Base-by-base conservation (phyloP, 2,797 vertebrate genomes). In the Moxostoma hubbsi region DNA sequence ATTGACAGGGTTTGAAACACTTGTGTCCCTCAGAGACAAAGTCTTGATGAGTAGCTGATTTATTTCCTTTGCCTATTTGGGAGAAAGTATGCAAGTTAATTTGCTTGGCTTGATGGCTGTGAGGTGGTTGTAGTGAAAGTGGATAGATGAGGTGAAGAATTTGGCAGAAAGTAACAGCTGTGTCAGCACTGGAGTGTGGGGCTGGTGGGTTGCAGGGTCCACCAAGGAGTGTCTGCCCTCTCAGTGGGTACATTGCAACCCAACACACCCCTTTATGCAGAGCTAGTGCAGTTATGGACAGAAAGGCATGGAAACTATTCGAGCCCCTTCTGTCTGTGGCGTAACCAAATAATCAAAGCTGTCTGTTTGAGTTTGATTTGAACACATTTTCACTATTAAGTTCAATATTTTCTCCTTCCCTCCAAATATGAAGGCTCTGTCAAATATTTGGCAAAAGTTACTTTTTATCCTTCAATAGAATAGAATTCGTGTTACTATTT, bases 61-160 rank as follows among this genome's bases (percentile, higher is more conserved):
- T 92, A 90, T 95, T 96, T 97, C 95, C 95, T 96, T 94, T 89
- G 89, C 93, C 93, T 92, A 91, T 94, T 93, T 91, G 94, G 76
- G 57, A 86, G 93, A 93, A 96, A 96, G 94, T 92, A 89, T 89
- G 92, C 91, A 93, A 93, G 92, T 85, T 89, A 93, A 93, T 93
- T 92, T 89, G 85, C 2, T 84, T 87, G 24, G 73, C 70, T 63
- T 73, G 43, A 53, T 79, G 86, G 79, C 13, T 63, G 46, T 45
- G 11, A 64, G 58, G 43, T 77, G 55, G 24, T 61, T 72, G 66
- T 61, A 67, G 72, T 47, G 59, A 64, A 43, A 6, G 51, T 54
- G 13, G 24, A 72, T 24, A 54, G 43, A 63, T 36, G 62, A 69
- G 36, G 82, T 71, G 83, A 86, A 86, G 86, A 89, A 86, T 90